phyloP scores from a whole-genome alignment of 2,797 vertebrate genomes.

The Cirrhinus mrigala region DNA sequence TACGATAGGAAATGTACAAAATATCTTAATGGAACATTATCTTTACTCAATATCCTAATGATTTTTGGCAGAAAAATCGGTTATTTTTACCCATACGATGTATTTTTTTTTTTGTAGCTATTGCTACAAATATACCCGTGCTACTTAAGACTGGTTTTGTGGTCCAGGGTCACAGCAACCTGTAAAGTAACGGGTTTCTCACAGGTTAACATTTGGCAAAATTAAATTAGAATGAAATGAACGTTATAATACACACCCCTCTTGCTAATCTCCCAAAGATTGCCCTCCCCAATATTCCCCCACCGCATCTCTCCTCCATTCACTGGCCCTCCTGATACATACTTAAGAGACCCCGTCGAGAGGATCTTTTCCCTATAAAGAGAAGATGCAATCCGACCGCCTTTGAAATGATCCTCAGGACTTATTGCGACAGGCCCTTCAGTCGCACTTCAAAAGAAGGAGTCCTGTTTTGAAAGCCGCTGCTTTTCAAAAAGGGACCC shows the following conservation, averaged over 20 bases:
- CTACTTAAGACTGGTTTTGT: too few relatives aligned
- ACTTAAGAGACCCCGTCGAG: slow-evolving; percentile 82
- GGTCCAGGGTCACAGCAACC: neutral
- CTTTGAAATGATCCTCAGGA: slow-evolving; percentile 80
- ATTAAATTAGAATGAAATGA: slow-evolving; percentile 74
- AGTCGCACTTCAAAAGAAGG: slow-evolving; percentile 71
- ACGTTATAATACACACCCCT: slow-evolving; percentile 71
- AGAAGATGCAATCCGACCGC: slow-evolving; percentile 77
- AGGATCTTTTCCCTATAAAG: slow-evolving; percentile 85
- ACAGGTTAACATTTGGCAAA: slow-evolving; percentile 77
- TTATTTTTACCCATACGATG: too few relatives aligned
- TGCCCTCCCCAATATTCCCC: slow-evolving; percentile 49
- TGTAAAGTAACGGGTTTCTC: slow-evolving; percentile 62
- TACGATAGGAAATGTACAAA: too few relatives aligned
- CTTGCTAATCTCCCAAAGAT: slow-evolving; percentile 65
- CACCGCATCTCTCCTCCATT: slow-evolving; percentile 67
- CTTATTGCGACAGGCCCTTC: slow-evolving; percentile 73
- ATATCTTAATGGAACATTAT: too few relatives aligned
- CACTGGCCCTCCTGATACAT: slow-evolving; percentile 78
- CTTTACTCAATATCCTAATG: too few relatives aligned
- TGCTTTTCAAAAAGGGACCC: slow-evolving; percentile 62
- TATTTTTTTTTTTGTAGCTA: too few relatives aligned
- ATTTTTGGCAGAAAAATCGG: too few relatives aligned
- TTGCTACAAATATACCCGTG: too few relatives aligned
- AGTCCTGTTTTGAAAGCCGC: slow-evolving; percentile 63